Base-by-base conservation (phyloP, 2,797 vertebrate species). In the Urophycis tenuis region DNA sequence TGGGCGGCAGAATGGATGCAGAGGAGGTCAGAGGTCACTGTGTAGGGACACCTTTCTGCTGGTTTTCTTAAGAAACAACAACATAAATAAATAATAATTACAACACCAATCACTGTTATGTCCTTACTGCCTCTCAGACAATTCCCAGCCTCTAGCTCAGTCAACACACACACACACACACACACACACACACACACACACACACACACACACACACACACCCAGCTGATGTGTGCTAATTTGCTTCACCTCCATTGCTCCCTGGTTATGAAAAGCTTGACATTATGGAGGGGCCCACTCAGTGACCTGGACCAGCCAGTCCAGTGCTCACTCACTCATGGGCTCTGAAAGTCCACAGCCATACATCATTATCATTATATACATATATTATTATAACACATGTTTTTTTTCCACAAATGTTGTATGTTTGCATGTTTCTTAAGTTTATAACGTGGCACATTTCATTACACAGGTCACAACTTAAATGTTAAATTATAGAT, bases 231-330 rank as follows among this genome's bases (percentile, higher is more conserved):
- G 7, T n/a, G 77, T 45, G 73, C 78, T 80, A 82, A 75, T 84
- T 88, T 82, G 71, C 75, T 85, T 86, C 79, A 85, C 39, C 80
- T 82, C 81, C 75, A 81, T 86, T 76, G 34, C 84, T 71, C 76
- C 74, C 80, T 87, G 77, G 30, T 86, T 85, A 79, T 79, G 78
- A 81, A 80, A 74, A 82, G 79, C 80, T 72, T 83, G 79, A 86
- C 83, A 89, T 91, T 90, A 90, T 67, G 10, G 71, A 84, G 86
- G 79, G 85, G 86, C 86, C 87, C 79, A 73, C 80, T 71, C 87
- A 69, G 79, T 45, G 81, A 77, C 85, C 53, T 78, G 72, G 81
- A 81, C 77, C 81, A 81, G 25, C n/a, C n/a, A n/a, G n/a, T n/a
- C n/a, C 39, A 60, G 79, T 84, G 86, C 76, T 79, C 80, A 78